phyloP scores from a whole-genome alignment of 2,113 vertebrate species.

The Gopherus evgoodei region DNA sequence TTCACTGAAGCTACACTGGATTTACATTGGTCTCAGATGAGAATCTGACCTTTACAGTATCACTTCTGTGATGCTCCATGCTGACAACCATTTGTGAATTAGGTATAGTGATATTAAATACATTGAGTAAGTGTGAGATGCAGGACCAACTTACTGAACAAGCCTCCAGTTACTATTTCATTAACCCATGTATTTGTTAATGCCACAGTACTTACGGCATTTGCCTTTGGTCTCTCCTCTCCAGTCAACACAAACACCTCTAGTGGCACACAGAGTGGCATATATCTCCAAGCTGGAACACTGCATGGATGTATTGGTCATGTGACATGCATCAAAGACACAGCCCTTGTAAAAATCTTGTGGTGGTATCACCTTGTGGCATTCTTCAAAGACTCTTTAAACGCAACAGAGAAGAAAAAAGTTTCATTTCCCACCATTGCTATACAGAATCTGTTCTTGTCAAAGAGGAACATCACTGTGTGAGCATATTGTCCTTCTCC shows the following conservation, averaged over 20 bases:
- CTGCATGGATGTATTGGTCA: neutral
- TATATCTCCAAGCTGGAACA: slow-evolving; percentile 89
- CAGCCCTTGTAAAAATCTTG: slow-evolving; percentile 81
- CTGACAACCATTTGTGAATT: neutral
- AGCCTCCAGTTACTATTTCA: neutral
- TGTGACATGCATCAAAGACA: slow-evolving; percentile 77
- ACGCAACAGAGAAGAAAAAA: neutral
- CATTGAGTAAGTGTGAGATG: neutral
- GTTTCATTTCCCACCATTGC: neutral
- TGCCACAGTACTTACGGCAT: slow-evolving; percentile 83
- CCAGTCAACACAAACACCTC: slow-evolving; percentile 88
- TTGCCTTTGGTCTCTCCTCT: slow-evolving; percentile 77
- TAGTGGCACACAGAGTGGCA: slow-evolving; percentile 80
- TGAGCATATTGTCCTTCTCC: neutral
- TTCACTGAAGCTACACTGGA: neutral
- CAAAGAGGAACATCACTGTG: neutral
- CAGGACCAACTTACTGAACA: neutral
- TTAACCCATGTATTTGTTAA: neutral
- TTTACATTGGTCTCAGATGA: neutral
- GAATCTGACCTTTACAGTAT: neutral
- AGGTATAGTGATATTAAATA: neutral
- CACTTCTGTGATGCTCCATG: neutral
- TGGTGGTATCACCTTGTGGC: slow-evolving; percentile 76
- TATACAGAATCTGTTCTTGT: neutral
- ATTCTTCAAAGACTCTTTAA: slow-evolving; percentile 83